A percentile compares a stretch with the other conserved stretches of the same genome.
These are phyloP conservation scores for Campylomormyrus numenius DNA, from an alignment of 2,113 vertebrate species.

Conservation along the genomic window DNA sequence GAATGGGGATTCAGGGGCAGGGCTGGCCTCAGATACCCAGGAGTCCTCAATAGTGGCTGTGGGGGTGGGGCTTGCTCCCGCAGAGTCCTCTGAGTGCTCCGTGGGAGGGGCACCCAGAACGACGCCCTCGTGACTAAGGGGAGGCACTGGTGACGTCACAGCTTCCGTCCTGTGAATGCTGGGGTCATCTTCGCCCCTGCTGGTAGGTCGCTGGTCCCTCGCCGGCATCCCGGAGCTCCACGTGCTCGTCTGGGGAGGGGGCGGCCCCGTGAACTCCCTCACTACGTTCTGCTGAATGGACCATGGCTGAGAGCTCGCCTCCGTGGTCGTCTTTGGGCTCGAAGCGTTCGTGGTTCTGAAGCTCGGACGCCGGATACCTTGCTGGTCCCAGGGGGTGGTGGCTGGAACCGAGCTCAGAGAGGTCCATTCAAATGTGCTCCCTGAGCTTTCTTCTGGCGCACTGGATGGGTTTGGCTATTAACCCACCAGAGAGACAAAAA, in stretches of 20 bases:
- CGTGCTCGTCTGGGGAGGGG: background rate
- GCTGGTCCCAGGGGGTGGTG: slow-evolving; percentile 44
- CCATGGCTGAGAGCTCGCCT: slow-evolving; percentile 49
- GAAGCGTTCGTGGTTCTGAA: slow-evolving; percentile 27
- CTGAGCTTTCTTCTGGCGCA: slow-evolving; percentile 21
- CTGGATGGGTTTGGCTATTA: slow-evolving; percentile 9
- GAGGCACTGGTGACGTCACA: background rate
- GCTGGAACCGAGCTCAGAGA: slow-evolving; percentile 49
- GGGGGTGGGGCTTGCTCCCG: slow-evolving; percentile 38
- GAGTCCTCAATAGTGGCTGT: slow-evolving; percentile 40
- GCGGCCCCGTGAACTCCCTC: slow-evolving; percentile 33
- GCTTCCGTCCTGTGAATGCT: background rate
- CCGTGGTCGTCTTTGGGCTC: slow-evolving; percentile 45
- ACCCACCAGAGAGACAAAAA: slow-evolving; percentile 26
- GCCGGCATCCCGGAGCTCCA: background rate
- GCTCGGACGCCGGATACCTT: slow-evolving; percentile 54
- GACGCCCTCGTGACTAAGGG: slow-evolving; percentile 39
- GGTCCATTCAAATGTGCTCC: slow-evolving; percentile 16
- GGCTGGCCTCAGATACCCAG: slow-evolving; percentile 37
- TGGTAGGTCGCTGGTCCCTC: background rate
- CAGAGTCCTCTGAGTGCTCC: slow-evolving; percentile 31
- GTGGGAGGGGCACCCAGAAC: slow-evolving; percentile 41
- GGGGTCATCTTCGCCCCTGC: background rate
- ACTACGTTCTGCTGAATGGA: background rate
- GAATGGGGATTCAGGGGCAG: slow-evolving; percentile 46